phyloP scores from a whole-genome alignment of 2,888 invertebrate species.

The Stenurella melanura region DNA sequence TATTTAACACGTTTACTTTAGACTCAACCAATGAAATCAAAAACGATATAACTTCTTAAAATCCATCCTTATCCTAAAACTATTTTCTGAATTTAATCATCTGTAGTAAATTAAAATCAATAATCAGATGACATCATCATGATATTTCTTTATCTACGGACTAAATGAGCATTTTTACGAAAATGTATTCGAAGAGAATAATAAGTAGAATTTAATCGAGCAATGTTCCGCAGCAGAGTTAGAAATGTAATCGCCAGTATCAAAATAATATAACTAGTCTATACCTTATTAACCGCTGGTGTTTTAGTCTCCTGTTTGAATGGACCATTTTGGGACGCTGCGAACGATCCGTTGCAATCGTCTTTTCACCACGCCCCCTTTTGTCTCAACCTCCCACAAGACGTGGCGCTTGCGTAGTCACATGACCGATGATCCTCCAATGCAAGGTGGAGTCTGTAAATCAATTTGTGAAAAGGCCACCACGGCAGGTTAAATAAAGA shows the following conservation, averaged over 20 bases:
- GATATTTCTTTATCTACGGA: no score
- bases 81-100: no score
- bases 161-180: no score
- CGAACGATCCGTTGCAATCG: constrained; percentile 37
- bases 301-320: constrained; percentile 22
- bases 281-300: constrained; percentile 34
- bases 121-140: no score
- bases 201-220: not conserved
- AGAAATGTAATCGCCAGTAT: not conserved
- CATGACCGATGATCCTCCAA: constrained; percentile 65
- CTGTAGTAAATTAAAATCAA: no score
- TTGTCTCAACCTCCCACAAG: constrained; percentile 70
- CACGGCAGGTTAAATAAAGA: constrained; percentile 56
- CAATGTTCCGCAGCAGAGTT: not conserved
- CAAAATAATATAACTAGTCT: constrained; percentile 7
- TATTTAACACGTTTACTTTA: no score
- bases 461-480: constrained; percentile 65
- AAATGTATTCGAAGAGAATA: not conserved
- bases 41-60: no score
- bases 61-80: no score
- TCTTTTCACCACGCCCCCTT: constrained; percentile 65
- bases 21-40: no score
- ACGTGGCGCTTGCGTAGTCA: constrained; percentile 68
- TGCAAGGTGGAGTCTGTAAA: constrained; percentile 63
- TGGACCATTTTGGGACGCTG: constrained; percentile 50